Evolutionary conservation across 1,140 invertebrate species (phyloP).

Genomic region (Myzus persicae): DNA sequence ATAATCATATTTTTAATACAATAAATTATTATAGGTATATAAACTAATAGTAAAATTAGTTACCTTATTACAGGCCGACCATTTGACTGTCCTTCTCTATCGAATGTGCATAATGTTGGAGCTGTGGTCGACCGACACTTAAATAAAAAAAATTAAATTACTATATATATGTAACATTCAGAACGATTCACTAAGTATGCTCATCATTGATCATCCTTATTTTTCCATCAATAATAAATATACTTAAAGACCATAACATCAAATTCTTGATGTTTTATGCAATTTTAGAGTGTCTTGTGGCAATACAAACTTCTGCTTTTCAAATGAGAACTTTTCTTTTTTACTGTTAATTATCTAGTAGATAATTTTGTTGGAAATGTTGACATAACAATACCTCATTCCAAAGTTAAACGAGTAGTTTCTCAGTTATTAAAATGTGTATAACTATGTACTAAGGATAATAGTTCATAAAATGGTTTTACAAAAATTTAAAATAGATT

Average conservation of each 20-base stretch:
- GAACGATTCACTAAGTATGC: too few species aligned
- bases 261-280: background rate
- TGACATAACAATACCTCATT: background rate
- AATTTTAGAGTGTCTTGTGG: background rate
- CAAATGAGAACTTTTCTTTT: background rate
- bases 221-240: background rate
- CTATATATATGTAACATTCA: background rate
- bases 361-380: too few species aligned
- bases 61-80: constrained; percentile 53
- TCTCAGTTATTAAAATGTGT: too few species aligned
- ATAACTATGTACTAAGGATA: background rate
- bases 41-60: background rate
- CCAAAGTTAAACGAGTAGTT: background rate
- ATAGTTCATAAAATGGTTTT: background rate
- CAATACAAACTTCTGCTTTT: background rate
- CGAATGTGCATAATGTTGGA: constrained; percentile 56
- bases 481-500: too few species aligned
- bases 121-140: constrained; percentile 52
- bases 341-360: too few species aligned
- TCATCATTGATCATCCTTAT: background rate
- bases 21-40: background rate
- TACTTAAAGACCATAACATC: background rate
- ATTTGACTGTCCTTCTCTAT: constrained; percentile 53
- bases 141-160: background rate
- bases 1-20: background rate